Evolutionary conservation across 2,797 vertebrate species (phyloP).

Genomic region (Margarornis squamiger): DNA sequence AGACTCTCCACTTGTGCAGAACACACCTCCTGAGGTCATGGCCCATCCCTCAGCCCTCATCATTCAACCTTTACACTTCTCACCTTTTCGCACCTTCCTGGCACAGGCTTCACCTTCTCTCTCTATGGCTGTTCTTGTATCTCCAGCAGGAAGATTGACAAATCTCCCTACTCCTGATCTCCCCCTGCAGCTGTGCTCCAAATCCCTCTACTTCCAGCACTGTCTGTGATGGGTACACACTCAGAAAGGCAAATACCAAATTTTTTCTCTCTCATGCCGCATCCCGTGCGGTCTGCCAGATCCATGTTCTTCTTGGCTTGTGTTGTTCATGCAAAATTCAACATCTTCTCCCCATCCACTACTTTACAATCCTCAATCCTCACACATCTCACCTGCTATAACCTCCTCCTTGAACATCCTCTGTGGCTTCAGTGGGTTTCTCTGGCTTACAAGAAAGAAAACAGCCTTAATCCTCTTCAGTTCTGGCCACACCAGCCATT

Average conservation of each 20-base stretch:
- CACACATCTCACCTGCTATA: not conserved
- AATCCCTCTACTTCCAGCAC: not conserved
- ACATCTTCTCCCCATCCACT: not conserved
- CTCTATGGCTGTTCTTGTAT: not conserved
- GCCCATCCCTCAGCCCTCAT: not conserved
- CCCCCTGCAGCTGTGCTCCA: not conserved
- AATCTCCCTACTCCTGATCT: not conserved
- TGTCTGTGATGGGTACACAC: not conserved
- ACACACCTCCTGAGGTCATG: not conserved
- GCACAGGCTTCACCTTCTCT: not conserved
- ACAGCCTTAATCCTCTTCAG: not conserved
- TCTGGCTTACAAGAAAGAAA: not conserved
- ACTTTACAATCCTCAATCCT: not conserved
- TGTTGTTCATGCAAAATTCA: not conserved
- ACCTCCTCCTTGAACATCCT: not conserved
- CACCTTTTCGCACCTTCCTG: not conserved
- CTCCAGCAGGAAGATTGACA: not conserved
- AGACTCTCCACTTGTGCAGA: not conserved
- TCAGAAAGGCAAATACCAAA: not conserved
- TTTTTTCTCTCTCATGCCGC: not conserved
- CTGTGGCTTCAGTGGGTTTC: not conserved
- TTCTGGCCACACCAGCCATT: not conserved
- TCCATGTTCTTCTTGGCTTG: not conserved
- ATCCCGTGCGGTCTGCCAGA: not conserved
- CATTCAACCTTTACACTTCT: not conserved